Base-by-base conservation (phyloP, 2,888 invertebrate species). In the Rhamphomyia laevipes region DNA sequence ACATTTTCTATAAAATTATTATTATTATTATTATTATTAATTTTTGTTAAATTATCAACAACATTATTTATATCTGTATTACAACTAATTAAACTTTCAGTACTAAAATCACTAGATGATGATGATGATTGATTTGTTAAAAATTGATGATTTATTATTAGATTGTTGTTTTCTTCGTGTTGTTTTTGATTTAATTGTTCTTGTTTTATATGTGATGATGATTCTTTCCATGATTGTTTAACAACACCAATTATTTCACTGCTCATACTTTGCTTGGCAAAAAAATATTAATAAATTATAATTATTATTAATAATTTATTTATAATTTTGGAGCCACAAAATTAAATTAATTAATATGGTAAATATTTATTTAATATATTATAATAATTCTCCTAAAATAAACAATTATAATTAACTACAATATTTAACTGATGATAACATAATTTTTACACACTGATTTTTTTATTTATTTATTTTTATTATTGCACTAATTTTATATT, bases 211-310 rank as follows among this genome's bases (percentile, higher is more conserved):
- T n/a, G n/a, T 45, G 21, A 17, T n/a, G 35, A 17, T 44, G 18
- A 35, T 44, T 43, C 43, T 44, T 43, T 46, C 46, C 46, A 46
- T 50, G 43, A 30, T 44, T 43, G 31, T 50, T 43, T 30, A 21
- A 44, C n/a, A n/a, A n/a, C 46, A 43, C 43, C 40, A 47, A 46
- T 44, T 44, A 44, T 43, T 37, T 50, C 50, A 43, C 43, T 50
- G 46, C 46, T 50, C 50, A 50, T 50, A 49, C 17, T 45, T 49
- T 41, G 11, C 12, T 21, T 44, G 4, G 7, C 5, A 27, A 27
- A 7, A 7, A 27, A 27, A 27, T 27, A 27, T 27, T 6, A 7
- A 27, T 27, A 27, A n/a, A n/a, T n/a, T 27, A 27, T 27, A 9
- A 7, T 27, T 27, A 27, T 27, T 27, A 27, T 27, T 7, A 27